Conservation (phyloP, 2,797 vertebrate species). For the Echeneis naucrates region DNA sequence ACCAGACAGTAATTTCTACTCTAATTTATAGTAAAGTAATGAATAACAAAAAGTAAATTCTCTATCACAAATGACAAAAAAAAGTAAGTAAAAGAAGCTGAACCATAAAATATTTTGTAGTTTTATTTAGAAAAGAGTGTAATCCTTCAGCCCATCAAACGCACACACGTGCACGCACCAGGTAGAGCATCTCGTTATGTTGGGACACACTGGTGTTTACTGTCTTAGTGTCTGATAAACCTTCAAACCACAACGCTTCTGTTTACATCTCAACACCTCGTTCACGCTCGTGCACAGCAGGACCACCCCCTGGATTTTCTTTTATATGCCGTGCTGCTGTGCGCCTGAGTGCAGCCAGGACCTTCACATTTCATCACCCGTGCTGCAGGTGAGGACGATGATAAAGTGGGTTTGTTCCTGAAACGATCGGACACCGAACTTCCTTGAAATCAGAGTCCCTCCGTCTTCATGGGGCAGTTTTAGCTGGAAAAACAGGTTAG, state of each 20-base stretch:
- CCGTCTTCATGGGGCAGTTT: background rate
- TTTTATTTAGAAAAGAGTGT: background rate
- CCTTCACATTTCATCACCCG: background rate
- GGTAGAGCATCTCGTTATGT: background rate
- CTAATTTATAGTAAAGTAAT: too few relatives aligned
- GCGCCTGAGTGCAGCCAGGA: conserved; percentile 1
- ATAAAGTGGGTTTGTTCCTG: background rate
- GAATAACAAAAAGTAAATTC: too few relatives aligned
- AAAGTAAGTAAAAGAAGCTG: background rate
- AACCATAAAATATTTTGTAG: background rate
- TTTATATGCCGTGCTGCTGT: background rate
- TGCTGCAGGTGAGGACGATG: background rate
- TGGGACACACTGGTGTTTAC: background rate
- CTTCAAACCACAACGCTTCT: background rate
- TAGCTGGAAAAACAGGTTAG: conserved; percentile 48
- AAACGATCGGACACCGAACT: background rate
- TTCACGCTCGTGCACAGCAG: background rate
- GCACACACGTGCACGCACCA: background rate
- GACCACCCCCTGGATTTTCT: background rate
- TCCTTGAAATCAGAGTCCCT: conserved; percentile 10
- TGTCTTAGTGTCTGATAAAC: background rate
- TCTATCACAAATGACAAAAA: background rate
- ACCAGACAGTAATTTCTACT: background rate
- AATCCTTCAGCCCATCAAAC: background rate
- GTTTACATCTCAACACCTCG: conserved; percentile 5